Evolutionary conservation across 2,797 vertebrate species (phyloP).

Genomic region (Psittacula derbiana): DNA sequence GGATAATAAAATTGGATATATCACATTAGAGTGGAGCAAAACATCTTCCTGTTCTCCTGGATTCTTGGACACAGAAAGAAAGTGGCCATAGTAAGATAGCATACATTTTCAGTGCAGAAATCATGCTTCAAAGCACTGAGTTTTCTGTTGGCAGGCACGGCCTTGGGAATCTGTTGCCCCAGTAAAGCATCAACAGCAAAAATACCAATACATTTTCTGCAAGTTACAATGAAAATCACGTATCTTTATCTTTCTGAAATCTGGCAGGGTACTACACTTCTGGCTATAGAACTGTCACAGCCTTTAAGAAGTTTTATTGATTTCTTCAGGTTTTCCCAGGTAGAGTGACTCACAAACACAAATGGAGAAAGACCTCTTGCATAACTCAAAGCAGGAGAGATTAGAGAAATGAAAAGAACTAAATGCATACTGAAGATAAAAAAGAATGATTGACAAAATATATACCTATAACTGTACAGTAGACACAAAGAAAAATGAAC

Average conservation of each 20-base stretch:
- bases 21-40: background rate
- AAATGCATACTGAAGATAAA: background rate
- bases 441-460: background rate
- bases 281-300: background rate
- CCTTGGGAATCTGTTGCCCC: background rate
- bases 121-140: background rate
- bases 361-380: background rate
- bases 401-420: background rate
- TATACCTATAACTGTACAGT: background rate
- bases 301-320: background rate
- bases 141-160: background rate
- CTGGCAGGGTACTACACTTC: background rate
- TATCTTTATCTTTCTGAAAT: background rate
- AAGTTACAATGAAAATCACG: background rate
- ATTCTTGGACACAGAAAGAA: background rate
- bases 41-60: background rate
- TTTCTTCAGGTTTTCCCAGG: background rate
- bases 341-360: background rate
- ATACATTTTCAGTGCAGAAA: background rate
- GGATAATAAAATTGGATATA: background rate
- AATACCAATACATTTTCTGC: background rate
- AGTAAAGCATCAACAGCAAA: background rate
- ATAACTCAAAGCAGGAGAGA: background rate
- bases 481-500: background rate
- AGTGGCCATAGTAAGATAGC: background rate